Evolutionary conservation across 2,888 invertebrate genomes (phyloP), one percentile per base, ranked within the genome.

Genomic region (Parnassius apollo): DNA sequence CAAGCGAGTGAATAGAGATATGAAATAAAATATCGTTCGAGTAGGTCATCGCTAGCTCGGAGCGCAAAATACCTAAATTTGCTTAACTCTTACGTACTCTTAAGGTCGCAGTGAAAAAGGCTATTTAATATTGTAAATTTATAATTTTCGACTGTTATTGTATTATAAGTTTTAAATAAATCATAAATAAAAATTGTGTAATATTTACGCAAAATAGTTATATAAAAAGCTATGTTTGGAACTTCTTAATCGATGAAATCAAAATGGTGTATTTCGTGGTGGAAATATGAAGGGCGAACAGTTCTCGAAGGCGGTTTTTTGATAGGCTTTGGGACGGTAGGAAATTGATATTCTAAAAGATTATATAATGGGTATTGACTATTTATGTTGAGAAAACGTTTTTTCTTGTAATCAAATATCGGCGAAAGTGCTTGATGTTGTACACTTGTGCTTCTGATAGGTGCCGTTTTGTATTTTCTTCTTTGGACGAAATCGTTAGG

Each of bases 181-280:
- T 35, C 35, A 35, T 35, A 7, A 35, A 35, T 35, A 35, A 35
- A 35, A 4, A 35, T 35, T 35, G 35, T 35, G 35, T 35, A 7
- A 35, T 7, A 4, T 7, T 35, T 12, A 11, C 12, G 45, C 45
- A 12, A 45, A 45, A 12, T 45, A 45, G 2, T 10, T 45, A 45
- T 8, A 45, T 45, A 10, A 12, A 2, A 45, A 45, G 45, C 22
- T 2, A 9, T 50, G 9, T 22, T 50, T 18, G 9, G 13, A 25
- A 25, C 9, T 46, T 59, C 42, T 55, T 56, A 74, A 64, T 78
- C 72, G 65, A 84, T 76, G 67, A 76, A 81, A 71, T 84, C 77
- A 69, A 80, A 81, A 66, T 78, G 75, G 65, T 81, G 78, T 58
- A 77, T 66, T 68, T 81, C 78, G 54, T 78, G 81, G 66, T 83